These are phyloP conservation scores for Kryphioiulus occultus DNA, from an alignment of 2,888 invertebrate species.

Conservation along the genomic window DNA sequence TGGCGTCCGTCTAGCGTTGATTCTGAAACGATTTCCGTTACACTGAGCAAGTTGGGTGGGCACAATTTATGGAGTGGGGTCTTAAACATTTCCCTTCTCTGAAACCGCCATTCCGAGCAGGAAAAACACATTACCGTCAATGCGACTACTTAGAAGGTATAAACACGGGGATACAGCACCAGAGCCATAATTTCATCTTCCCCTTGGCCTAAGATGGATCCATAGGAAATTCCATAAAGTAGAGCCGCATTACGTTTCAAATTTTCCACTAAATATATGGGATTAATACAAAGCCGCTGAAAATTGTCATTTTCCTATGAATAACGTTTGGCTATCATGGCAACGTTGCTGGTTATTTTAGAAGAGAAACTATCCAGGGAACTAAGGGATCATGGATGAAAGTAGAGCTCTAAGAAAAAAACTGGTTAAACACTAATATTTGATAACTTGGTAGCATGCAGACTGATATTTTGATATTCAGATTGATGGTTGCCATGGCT, in stretches of 20 bases:
- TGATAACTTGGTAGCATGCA: no score
- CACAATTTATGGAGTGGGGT: background rate
- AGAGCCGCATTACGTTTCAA: background rate
- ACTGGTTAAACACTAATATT: no score
- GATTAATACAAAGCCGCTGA: background rate
- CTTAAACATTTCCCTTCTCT: constrained; percentile 26
- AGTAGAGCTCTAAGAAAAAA: no score
- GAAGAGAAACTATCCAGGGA: background rate
- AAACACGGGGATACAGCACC: background rate
- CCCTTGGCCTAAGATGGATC: background rate
- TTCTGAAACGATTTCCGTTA: constrained; percentile 1
- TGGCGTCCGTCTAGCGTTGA: background rate
- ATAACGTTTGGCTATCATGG: background rate
- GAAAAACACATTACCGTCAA: constrained; percentile 40
- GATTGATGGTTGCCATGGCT: no score
- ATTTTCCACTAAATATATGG: constrained; percentile 27
- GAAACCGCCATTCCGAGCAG: background rate
- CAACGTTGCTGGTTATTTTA: background rate
- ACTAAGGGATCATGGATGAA: background rate
- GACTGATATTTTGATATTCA: no score
- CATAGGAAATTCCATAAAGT: background rate
- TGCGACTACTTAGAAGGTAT: constrained; percentile 32
- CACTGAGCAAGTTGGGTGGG: background rate
- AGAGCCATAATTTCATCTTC: constrained; percentile 16
- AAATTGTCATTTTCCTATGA: background rate